phyloP scores from a whole-genome alignment of 2,797 vertebrate species.

The Ispidina lecontei region DNA sequence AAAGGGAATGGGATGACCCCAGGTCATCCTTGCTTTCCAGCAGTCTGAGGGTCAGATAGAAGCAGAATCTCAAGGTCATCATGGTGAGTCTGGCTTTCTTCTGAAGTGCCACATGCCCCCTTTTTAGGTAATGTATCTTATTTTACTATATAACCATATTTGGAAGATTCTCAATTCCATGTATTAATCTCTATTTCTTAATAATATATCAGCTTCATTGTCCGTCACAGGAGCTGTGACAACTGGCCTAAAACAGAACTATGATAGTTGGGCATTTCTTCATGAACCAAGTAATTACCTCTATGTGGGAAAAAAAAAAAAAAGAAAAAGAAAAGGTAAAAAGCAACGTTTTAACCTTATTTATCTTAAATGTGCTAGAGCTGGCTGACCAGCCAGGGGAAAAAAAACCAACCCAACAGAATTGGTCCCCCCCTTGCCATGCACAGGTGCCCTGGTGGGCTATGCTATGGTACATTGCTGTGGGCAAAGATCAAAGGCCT shows the following conservation, averaged over 20 bases:
- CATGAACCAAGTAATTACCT: neutral
- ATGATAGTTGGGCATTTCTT: neutral
- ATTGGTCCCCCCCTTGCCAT: neutral
- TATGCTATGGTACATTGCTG: neutral
- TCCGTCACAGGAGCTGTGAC: neutral
- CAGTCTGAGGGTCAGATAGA: neutral
- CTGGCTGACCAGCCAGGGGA: neutral
- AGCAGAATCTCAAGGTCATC: neutral
- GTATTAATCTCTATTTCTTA: neutral
- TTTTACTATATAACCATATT: neutral
- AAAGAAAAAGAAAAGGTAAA: neutral
- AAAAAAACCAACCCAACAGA: too few species aligned
- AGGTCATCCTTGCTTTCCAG: neutral
- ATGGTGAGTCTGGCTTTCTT: neutral
- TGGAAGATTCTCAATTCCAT: neutral
- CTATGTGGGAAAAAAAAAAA: neutral
- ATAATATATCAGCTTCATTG: neutral
- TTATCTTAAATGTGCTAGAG: neutral
- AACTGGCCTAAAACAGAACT: neutral
- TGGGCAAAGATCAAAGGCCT: neutral
- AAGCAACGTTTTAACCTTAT: neutral
- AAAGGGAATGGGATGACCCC: neutral
- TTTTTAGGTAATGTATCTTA: neutral
- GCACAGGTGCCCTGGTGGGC: fast-evolving
- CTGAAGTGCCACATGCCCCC: neutral